Percentiles rank a stretch among this genome's conserved stretches.
Evolutionary conservation across 1,140 invertebrate genomes (phyloP).

Genomic region (Cardiocondyla obscurior): DNA sequence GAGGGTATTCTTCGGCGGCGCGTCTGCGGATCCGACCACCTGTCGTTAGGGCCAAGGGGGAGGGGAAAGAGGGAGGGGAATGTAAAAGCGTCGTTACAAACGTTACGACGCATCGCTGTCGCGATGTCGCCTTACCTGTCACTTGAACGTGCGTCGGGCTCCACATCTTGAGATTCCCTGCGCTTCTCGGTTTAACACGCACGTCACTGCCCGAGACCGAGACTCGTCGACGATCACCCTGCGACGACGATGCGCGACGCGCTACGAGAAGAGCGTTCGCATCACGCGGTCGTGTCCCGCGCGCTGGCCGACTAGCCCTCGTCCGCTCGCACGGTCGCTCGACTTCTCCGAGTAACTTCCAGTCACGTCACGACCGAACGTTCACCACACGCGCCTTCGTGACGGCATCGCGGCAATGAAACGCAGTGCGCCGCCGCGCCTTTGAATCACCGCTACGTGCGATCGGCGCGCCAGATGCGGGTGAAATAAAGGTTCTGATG

Average conservation of each 20-base stretch:
- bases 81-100: too few species aligned
- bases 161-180: slow-evolving; percentile 86
- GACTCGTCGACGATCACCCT: too few species aligned
- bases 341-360: not conserved
- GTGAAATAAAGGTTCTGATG: too few species aligned
- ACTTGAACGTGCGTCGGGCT: slow-evolving; percentile 94
- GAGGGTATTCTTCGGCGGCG: not conserved
- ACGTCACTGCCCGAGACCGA: too few species aligned
- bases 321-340: not conserved
- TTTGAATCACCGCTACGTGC: slow-evolving; percentile 66
- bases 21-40: slow-evolving; percentile 43
- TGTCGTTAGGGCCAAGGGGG: slow-evolving; percentile 28
- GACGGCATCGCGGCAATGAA: not conserved
- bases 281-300: slow-evolving; percentile 39
- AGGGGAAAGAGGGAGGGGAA: not conserved
- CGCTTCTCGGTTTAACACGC: not conserved
- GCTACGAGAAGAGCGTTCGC: slow-evolving; percentile 12
- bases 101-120: not conserved
- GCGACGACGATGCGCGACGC: not conserved
- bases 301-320: not conserved
- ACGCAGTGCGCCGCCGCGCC: slow-evolving; percentile 32
- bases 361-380: not conserved
- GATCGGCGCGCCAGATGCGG: slow-evolving; percentile 31
- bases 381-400: not conserved
- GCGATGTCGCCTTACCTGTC: slow-evolving; percentile 85